Conservation (phyloP, 2,113 vertebrate species). For the Bungarus multicinctus region DNA sequence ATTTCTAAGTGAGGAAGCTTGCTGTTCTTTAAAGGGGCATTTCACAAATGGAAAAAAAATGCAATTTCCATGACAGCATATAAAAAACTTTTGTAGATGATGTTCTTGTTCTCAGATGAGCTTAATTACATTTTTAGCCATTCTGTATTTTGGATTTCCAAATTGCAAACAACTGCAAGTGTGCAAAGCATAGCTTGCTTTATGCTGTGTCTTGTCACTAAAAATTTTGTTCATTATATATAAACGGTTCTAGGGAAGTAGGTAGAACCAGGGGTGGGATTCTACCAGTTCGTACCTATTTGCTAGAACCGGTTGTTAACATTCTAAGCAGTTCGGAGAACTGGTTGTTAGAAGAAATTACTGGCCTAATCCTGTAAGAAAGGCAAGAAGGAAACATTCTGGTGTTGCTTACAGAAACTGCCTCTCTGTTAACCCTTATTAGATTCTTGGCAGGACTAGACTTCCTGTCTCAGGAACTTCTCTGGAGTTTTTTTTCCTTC, state of each 20-base stretch:
- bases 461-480: no score
- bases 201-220: neutral
- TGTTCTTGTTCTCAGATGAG: neutral
- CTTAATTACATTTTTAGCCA: neutral
- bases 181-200: neutral
- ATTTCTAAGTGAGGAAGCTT: neutral
- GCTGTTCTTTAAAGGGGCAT: neutral
- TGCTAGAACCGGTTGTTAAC: no score
- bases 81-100: neutral
- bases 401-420: no score
- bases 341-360: no score
- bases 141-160: neutral
- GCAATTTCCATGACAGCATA: neutral
- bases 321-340: no score
- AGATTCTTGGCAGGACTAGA: no score
- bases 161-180: neutral
- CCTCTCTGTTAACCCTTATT: no score
- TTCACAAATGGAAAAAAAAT: neutral
- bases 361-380: no score
- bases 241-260: accelerated
- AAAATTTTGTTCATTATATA: slow-evolving; percentile 10
- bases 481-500: no score
- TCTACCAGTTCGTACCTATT: no score
- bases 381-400: no score
- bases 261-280: no score